phyloP scores from a whole-genome alignment of 2,113 vertebrate species.

The Cynoglossus semilaevis region DNA sequence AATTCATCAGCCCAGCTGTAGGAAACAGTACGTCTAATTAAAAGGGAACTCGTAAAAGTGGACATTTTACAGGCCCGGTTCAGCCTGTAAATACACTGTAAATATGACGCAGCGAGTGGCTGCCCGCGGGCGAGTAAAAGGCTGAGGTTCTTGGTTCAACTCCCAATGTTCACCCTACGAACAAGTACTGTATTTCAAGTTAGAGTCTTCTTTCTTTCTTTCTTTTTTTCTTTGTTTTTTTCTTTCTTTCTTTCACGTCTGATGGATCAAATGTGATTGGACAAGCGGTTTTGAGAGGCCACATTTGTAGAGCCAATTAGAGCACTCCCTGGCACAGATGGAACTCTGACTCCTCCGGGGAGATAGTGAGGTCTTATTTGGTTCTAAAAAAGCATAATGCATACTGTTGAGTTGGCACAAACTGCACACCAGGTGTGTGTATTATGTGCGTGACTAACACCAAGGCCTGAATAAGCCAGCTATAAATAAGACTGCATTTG shows the following conservation, averaged over 20 bases:
- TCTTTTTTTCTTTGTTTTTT: conserved; percentile 26
- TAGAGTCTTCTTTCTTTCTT: conserved; percentile 16
- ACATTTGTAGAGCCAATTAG: conserved; percentile 69
- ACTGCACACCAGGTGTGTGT: conserved; percentile 45
- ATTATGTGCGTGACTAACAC: conserved; percentile 31
- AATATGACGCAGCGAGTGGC: conserved; percentile 58
- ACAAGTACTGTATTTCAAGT: background rate
- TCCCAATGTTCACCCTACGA: conserved; percentile 38
- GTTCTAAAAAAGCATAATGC: conserved; percentile 46
- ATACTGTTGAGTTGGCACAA: conserved; percentile 53
- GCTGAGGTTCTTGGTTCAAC: conserved; percentile 46
- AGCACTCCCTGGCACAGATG: conserved; percentile 68
- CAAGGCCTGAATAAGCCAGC: conserved; percentile 34
- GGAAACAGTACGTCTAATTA: conserved; percentile 85
- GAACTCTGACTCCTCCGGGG: conserved; percentile 55
- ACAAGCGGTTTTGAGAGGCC: conserved; percentile 61
- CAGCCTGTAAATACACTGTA: conserved; percentile 69
- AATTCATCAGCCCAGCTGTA: conserved; percentile 77
- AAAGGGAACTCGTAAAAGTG: conserved; percentile 81
- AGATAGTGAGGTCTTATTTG: conserved; percentile 50
- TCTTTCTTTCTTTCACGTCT: conserved; percentile 42
- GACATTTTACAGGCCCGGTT: conserved; percentile 75
- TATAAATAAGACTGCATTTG: conserved; percentile 72
- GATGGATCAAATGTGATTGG: conserved; percentile 58
- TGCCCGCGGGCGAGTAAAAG: conserved; percentile 55